Conservation (phyloP, 2,113 vertebrate genomes). For the Dermatemys mawii region DNA sequence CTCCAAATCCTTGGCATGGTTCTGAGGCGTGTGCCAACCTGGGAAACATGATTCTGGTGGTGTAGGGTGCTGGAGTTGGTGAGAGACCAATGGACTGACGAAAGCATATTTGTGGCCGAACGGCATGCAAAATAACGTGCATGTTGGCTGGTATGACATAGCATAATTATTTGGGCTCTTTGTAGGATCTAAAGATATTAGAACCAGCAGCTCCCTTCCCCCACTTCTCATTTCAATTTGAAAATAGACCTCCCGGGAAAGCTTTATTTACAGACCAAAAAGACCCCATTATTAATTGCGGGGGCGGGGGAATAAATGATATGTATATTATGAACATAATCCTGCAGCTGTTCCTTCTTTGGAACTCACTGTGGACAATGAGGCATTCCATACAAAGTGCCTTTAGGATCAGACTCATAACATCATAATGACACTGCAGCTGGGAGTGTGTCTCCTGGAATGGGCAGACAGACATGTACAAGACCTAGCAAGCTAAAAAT, state of each 20-base stretch:
- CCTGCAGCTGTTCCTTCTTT: conserved; percentile 8
- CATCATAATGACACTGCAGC: too few relatives aligned
- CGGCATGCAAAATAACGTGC: too few relatives aligned
- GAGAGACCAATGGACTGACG: background rate
- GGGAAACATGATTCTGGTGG: background rate
- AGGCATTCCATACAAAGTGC: background rate
- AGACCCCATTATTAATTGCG: background rate
- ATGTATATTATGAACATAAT: background rate
- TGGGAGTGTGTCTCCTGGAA: too few relatives aligned
- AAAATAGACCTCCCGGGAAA: conserved; percentile 23
- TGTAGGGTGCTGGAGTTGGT: background rate
- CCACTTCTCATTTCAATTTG: background rate
- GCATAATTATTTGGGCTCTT: too few relatives aligned
- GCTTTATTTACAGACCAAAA: conserved; percentile 36
- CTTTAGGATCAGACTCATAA: background rate
- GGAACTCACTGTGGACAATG: background rate
- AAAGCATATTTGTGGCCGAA: background rate
- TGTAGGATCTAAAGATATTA: too few relatives aligned
- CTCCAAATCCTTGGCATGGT: background rate
- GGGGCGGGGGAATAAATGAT: background rate
- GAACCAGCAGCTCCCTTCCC: too few relatives aligned
- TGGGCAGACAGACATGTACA: too few relatives aligned
- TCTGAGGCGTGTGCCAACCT: background rate
- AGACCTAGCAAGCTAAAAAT: too few relatives aligned
- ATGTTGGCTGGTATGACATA: too few relatives aligned